These are phyloP conservation scores for Actias luna DNA, from an alignment of 2,888 invertebrate species.

Conservation along the genomic window DNA sequence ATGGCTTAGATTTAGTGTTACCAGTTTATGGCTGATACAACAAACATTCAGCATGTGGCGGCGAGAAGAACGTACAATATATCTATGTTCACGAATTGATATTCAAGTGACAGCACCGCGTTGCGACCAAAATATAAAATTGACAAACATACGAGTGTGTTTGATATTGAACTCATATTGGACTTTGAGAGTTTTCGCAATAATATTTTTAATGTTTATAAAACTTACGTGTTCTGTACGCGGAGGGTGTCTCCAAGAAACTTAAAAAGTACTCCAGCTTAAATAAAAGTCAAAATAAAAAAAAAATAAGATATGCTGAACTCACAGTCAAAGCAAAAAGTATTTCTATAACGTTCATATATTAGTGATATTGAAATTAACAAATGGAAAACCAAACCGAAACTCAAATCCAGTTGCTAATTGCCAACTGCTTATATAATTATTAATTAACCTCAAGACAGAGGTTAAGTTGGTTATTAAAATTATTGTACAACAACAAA, in stretches of 20 bases:
- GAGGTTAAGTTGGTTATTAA: too few relatives aligned
- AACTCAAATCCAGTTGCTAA: too few relatives aligned
- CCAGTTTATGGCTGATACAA: slow-evolving; percentile 19
- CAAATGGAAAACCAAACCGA: too few relatives aligned
- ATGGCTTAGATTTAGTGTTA: neutral
- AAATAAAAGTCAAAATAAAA: too few relatives aligned
- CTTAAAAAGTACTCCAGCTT: too few relatives aligned
- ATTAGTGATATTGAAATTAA: too few relatives aligned
- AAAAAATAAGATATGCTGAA: too few relatives aligned
- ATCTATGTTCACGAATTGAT: slow-evolving; percentile 51
- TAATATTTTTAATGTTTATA: neutral
- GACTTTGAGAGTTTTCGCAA: slow-evolving; percentile 37
- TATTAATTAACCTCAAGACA: too few relatives aligned
- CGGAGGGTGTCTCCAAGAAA: neutral
- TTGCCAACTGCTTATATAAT: too few relatives aligned
- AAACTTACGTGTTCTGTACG: neutral
- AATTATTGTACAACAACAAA: too few relatives aligned
- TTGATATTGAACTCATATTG: slow-evolving; percentile 27
- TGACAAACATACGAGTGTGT: slow-evolving; percentile 42
- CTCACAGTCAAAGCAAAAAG: too few relatives aligned
- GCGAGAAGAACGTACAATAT: slow-evolving; percentile 25
- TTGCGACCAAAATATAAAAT: slow-evolving; percentile 52
- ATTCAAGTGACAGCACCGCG: slow-evolving; percentile 49
- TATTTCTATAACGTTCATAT: too few relatives aligned
- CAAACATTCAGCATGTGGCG: slow-evolving; percentile 25